Evolutionary conservation across 1,140 invertebrate species (phyloP), one percentile per base, ranked within the genome.

Genomic region (Tribolium madens): DNA sequence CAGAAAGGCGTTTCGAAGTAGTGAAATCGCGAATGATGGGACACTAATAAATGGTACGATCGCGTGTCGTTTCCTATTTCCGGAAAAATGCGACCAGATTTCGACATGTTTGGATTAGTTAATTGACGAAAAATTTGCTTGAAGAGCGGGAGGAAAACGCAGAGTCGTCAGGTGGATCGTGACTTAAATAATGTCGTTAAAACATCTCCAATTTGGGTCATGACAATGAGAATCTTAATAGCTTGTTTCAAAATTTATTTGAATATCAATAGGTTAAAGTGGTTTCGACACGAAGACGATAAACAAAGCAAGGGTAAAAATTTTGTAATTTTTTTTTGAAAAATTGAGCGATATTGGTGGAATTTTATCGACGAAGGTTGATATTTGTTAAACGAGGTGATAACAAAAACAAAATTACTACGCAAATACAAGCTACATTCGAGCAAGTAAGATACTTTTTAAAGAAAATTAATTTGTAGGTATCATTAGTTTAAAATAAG

Each of bases 191-290:
- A 33, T 72, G 70, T 72, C 70, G 70, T 72, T 71, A 47, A 42
- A 42, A 47, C 68, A 71, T 71, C 68, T 64, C 14, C 46, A 52
- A 72, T 72, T 72, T 72, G 70, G 70, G 70, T 72, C 70, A 72
- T 52, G 70, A 72, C 70, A 72, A 72, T 72, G 70, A 72, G 70
- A 72, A 72, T 72, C 70, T 72, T 72, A 26, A 64, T 64, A 26
- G 57, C 21, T 64, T 64, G 26, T 64, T 64, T 64, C 57, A 64
- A 64, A 64, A 64, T 64, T 12, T 64, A 64, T 64, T 64, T 64
- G 57, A 64, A 64, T 64, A 64, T 26, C 57, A 64, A 64, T 64
- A 64, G 70, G 50, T 72, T 52, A 52, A 72, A 21, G 42, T 50
- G 31, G 70, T 52, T 15, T 15, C 70, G 42, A 72, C 21, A 60